Percentiles rank a stretch among this genome's conserved stretches.
Evolutionary conservation across 2,113 vertebrate genomes (phyloP).

Genomic region (Phyllostomus discolor): DNA sequence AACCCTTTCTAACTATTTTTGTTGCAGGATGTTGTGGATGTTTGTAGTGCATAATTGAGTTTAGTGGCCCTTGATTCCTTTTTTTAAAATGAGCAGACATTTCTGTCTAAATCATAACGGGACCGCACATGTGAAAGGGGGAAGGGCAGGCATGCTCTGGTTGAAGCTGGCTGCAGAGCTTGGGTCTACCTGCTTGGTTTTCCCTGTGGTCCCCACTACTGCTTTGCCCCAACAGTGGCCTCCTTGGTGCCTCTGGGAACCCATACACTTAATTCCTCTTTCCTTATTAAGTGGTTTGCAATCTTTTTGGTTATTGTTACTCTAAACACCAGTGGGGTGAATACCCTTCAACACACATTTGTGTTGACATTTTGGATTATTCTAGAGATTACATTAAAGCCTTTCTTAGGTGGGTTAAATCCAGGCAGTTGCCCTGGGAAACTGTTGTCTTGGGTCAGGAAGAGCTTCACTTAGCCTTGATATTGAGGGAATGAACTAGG

Average conservation of each 20-base stretch:
- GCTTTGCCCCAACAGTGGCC: not conserved
- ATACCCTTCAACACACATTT: not conserved
- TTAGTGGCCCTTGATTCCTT: not conserved
- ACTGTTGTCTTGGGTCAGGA: not conserved
- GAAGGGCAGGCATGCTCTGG: not conserved
- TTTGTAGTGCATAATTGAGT: accelerated
- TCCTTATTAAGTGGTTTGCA: not conserved
- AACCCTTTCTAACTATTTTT: not conserved
- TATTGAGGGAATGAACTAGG: not conserved
- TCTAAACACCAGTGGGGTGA: not conserved
- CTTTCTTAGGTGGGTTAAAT: not conserved
- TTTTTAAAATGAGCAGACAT: not conserved
- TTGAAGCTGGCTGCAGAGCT: not conserved
- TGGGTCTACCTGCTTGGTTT: not conserved
- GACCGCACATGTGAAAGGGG: not conserved
- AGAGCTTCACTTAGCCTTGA: not conserved
- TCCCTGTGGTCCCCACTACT: too few species aligned
- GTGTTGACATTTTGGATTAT: not conserved
- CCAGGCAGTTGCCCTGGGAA: not conserved
- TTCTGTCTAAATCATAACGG: not conserved
- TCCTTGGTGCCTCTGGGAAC: not conserved
- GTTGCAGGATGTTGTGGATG: not conserved
- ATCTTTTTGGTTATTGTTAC: not conserved
- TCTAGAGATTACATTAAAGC: not conserved
- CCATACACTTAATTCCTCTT: not conserved